Conservation (phyloP, 2,888 invertebrate species). For the Euplagia quadripunctaria region DNA sequence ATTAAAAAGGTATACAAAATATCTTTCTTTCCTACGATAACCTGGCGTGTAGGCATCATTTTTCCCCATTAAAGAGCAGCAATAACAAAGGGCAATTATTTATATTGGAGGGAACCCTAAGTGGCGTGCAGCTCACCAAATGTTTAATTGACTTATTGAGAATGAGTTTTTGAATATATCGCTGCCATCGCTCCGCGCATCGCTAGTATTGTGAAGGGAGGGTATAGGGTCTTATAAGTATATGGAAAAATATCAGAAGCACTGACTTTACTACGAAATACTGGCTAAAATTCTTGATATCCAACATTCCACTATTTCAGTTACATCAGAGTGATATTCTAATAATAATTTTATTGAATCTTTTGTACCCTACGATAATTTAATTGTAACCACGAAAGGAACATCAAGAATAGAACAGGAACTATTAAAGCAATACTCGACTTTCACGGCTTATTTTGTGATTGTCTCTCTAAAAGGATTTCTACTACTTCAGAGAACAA, state of each 20-base stretch:
- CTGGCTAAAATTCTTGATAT: not conserved
- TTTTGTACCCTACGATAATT: too few species aligned
- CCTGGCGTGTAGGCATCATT: conserved; percentile 51
- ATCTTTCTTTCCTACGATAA: conserved; percentile 10
- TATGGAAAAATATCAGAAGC: conserved; percentile 11
- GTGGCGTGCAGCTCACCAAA: conserved; percentile 81
- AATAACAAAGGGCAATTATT: conserved; percentile 83
- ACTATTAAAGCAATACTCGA: too few species aligned
- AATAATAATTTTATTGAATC: too few species aligned
- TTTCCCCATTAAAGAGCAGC: conserved; percentile 66
- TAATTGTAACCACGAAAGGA: too few species aligned
- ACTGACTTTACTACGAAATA: not conserved
- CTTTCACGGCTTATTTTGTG: too few species aligned
- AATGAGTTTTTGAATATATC: conserved; percentile 83
- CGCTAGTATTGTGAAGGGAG: conserved; percentile 50
- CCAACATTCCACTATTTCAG: too few species aligned
- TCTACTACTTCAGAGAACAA: too few species aligned
- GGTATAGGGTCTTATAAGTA: not conserved
- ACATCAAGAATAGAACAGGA: too few species aligned
- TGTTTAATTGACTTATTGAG: conserved; percentile 87
- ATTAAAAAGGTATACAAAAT: not conserved
- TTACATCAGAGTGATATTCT: too few species aligned
- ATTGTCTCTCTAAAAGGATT: too few species aligned
- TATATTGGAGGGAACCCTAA: conserved; percentile 79
- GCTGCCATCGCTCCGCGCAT: conserved; percentile 75